Conservation (phyloP, 1,140 invertebrate genomes). For the Steinernema feltiae region DNA sequence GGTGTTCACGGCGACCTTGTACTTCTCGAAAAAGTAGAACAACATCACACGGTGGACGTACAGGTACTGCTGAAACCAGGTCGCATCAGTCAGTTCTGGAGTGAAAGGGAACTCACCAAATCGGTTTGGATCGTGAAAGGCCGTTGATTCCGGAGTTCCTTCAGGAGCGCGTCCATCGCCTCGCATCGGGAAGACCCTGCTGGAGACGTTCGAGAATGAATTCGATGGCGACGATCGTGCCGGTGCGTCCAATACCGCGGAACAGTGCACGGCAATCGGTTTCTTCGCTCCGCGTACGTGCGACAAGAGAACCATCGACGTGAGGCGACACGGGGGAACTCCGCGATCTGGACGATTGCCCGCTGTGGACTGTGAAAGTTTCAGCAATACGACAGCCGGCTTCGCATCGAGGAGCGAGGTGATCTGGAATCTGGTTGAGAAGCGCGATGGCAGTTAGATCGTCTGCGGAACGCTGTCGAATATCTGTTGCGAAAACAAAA, state of each 20-base stretch:
- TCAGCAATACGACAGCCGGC: too few relatives aligned
- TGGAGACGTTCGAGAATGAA: slow-evolving; percentile 24
- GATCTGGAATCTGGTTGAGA: too few relatives aligned
- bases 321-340: slow-evolving; percentile 24
- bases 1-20: slow-evolving; percentile 9
- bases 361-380: too few relatives aligned
- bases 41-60: slow-evolving; percentile 23
- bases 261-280: slow-evolving; percentile 90
- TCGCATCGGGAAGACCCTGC: neutral
- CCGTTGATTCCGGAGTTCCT: slow-evolving; percentile 18
- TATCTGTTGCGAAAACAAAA: too few relatives aligned
- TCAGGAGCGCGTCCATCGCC: slow-evolving; percentile 16
- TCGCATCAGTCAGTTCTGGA: neutral
- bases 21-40: slow-evolving; percentile 24
- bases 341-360: slow-evolving; percentile 37
- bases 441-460: too few relatives aligned
- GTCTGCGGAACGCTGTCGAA: too few relatives aligned
- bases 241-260: slow-evolving; percentile 93
- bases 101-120: neutral
- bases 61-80: slow-evolving; percentile 21
- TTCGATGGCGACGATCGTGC: slow-evolving; percentile 56
- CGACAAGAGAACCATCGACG: slow-evolving; percentile 15
- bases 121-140: slow-evolving; percentile 16
- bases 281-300: slow-evolving; percentile 63
- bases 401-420: too few relatives aligned